Conservation (phyloP, 92 coral and sea anemone genomes). For the Scolanthus callimorphus region DNA sequence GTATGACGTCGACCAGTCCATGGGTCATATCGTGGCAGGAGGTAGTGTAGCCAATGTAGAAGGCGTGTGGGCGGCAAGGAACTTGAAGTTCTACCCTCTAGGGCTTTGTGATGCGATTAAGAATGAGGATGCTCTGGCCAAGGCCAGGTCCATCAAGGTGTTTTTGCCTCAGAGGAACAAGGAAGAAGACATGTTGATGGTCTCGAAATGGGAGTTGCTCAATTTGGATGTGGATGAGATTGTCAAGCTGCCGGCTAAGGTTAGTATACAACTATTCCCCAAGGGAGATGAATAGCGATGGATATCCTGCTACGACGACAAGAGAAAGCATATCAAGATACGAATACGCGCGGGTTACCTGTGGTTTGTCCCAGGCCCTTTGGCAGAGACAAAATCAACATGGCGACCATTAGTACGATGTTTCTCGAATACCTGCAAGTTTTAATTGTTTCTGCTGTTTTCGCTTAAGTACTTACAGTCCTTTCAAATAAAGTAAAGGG, state of each 20-base stretch:
- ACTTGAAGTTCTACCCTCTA: slow-evolving; percentile 79
- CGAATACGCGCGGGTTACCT: no score
- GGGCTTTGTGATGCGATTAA: slow-evolving; percentile 72
- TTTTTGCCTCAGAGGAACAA: slow-evolving; percentile 44
- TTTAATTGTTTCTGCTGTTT: no score
- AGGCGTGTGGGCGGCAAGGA: slow-evolving; percentile 86
- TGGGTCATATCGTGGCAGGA: slow-evolving; percentile 73
- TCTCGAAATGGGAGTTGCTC: slow-evolving; percentile 76
- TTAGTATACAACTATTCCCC: no score
- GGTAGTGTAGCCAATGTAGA: slow-evolving; percentile 93
- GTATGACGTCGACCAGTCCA: slow-evolving; percentile 47
- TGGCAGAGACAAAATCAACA: no score
- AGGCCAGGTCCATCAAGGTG: slow-evolving; percentile 42
- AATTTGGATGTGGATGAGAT: slow-evolving; percentile 72
- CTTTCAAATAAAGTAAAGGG: no score
- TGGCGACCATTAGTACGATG: no score
- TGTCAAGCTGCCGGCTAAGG: slow-evolving; percentile 49
- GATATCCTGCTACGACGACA: no score
- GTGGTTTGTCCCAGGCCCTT: no score
- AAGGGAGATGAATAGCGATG: no score
- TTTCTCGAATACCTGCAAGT: no score
- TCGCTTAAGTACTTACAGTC: no score
- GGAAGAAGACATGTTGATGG: slow-evolving; percentile 34
- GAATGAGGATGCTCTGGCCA: slow-evolving; percentile 40
- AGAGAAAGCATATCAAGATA: no score